Conservation (phyloP, 2,113 vertebrate species). For the Rhipidura dahli region DNA sequence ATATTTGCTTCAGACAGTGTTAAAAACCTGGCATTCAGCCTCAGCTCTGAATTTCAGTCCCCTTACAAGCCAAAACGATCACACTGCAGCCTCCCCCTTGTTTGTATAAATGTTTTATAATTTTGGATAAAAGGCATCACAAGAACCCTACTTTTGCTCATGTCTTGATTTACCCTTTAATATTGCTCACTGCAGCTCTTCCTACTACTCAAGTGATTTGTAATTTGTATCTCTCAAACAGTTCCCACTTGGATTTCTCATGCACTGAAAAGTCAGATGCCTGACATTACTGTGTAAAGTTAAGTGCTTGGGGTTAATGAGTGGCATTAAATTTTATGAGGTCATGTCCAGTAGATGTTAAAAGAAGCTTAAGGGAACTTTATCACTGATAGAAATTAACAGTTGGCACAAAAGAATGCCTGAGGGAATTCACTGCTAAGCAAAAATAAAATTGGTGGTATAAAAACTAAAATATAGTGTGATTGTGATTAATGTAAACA, state of each 20-base stretch:
- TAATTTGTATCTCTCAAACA: slow-evolving; percentile 56
- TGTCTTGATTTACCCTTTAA: slow-evolving; percentile 18
- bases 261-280: slow-evolving; percentile 57
- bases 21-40: neutral
- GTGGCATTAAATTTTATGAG: slow-evolving; percentile 71
- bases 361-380: slow-evolving; percentile 65
- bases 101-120: neutral
- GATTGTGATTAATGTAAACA: slow-evolving; percentile 60
- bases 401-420: slow-evolving; percentile 46
- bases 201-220: slow-evolving; percentile 5
- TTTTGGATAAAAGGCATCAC: neutral
- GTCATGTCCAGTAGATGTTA: slow-evolving; percentile 65
- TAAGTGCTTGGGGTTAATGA: slow-evolving; percentile 70
- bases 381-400: slow-evolving; percentile 64
- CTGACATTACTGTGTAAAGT: slow-evolving; percentile 65
- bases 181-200: neutral
- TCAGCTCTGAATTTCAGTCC: neutral
- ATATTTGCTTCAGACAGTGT: neutral
- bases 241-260: slow-evolving; percentile 66
- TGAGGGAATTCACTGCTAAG: slow-evolving; percentile 39
- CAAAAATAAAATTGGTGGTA: slow-evolving; percentile 43
- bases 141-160: neutral
- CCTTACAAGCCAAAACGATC: neutral
- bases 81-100: neutral
- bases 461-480: slow-evolving; percentile 49